A percentile compares a stretch with the other conserved stretches of the same genome.
These are phyloP conservation scores for Perizoma affinitatum DNA, from an alignment of 2,888 invertebrate genomes.

Conservation along the genomic window DNA sequence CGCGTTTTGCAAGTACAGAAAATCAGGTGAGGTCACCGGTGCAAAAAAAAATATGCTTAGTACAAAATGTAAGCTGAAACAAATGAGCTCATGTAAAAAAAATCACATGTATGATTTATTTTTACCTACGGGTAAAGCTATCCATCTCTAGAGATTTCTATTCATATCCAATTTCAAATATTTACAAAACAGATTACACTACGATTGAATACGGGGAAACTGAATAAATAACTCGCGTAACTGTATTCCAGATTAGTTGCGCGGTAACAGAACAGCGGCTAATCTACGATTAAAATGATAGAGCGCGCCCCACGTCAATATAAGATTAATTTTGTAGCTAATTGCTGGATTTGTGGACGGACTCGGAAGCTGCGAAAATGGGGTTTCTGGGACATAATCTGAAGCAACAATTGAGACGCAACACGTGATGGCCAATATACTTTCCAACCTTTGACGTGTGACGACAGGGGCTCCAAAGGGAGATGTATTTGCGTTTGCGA, in stretches of 20 bases:
- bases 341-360: slow-evolving; percentile 20
- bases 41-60: too few species aligned
- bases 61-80: too few species aligned
- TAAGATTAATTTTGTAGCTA: slow-evolving; percentile 28
- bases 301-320: slow-evolving; percentile 26
- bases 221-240: slow-evolving; percentile 6
- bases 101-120: background rate
- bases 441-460: background rate
- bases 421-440: background rate
- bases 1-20: too few species aligned
- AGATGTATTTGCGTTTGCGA: too few species aligned
- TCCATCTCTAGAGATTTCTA: background rate
- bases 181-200: slow-evolving; percentile 12
- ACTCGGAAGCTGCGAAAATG: background rate
- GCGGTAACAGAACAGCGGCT: slow-evolving; percentile 27
- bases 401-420: background rate
- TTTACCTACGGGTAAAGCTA: too few species aligned
- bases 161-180: slow-evolving; percentile 15
- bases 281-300: slow-evolving; percentile 34
- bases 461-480: too few species aligned
- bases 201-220: slow-evolving; percentile 6
- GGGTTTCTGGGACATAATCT: background rate
- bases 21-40: too few species aligned
- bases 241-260: slow-evolving; percentile 9
- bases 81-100: too few species aligned